These are phyloP conservation scores for Arnoldichthys spilopterus DNA, from an alignment of 2,797 vertebrate genomes.

Conservation along the genomic window DNA sequence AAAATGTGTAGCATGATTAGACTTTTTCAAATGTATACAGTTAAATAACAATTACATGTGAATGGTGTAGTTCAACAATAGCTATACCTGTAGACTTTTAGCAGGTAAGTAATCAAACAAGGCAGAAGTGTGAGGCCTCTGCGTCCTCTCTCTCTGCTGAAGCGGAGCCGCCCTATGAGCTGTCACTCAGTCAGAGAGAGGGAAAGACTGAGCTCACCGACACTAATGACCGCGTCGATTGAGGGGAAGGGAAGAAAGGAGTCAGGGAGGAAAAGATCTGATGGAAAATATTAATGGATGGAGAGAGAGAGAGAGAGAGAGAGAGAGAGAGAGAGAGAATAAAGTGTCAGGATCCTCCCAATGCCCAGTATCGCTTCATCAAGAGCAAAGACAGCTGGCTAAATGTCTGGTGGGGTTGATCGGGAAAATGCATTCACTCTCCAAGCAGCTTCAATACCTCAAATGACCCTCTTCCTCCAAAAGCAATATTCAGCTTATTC, in stretches of 20 bases:
- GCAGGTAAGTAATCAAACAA: neutral
- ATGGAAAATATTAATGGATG: constrained; percentile 58
- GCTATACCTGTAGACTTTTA: too few relatives aligned
- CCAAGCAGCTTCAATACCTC: constrained; percentile 47
- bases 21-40: too few relatives aligned
- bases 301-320: constrained; percentile 38
- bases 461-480: constrained; percentile 54
- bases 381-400: constrained; percentile 69
- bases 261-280: constrained; percentile 47
- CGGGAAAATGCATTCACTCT: constrained; percentile 62
- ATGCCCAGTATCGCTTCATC: constrained; percentile 48
- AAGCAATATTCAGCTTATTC: constrained; percentile 23
- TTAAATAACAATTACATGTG: neutral
- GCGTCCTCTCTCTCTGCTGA: constrained; percentile 25
- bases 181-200: constrained; percentile 31
- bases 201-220: constrained; percentile 62
- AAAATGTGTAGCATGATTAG: too few relatives aligned
- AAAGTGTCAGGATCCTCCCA: constrained; percentile 63
- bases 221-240: constrained; percentile 72
- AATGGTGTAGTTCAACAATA: neutral
- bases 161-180: constrained; percentile 36
- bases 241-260: constrained; percentile 48
- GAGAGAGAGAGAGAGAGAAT: constrained; percentile 64
- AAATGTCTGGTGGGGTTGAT: constrained; percentile 62
- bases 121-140: constrained; percentile 14